Evolutionary conservation across 2,113 vertebrate species (phyloP).

Genomic region (Miniopterus natalensis): DNA sequence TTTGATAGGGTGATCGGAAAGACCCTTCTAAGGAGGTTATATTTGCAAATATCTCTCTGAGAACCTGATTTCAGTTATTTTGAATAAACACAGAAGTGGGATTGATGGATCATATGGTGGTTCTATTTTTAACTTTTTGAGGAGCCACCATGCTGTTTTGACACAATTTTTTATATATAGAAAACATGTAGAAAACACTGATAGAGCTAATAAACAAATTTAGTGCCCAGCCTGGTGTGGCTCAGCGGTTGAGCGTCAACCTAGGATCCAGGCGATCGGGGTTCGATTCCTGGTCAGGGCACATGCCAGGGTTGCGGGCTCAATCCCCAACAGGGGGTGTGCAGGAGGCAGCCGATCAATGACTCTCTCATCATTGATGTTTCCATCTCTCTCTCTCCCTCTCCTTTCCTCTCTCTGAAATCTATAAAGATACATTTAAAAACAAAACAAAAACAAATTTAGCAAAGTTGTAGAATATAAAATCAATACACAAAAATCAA

Average conservation of each 20-base stretch:
- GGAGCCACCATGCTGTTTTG: background rate
- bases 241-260: no score
- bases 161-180: background rate
- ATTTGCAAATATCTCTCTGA: background rate
- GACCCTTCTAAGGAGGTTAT: background rate
- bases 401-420: no score
- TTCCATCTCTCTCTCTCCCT: no score
- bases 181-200: background rate
- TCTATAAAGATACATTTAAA: no score
- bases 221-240: no score
- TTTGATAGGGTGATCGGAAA: background rate
- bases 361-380: no score
- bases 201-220: background rate
- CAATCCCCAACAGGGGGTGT: no score
- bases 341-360: no score
- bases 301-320: no score
- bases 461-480: background rate
- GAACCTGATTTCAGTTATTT: background rate
- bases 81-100: background rate
- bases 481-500: background rate
- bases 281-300: no score
- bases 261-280: no score
- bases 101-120: background rate
- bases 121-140: constrained; percentile 22
- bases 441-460: background rate